A percentile compares a stretch with the other conserved stretches of the same genome.
Conservation (phyloP, 2,888 invertebrate species). For the Halictus ligatus region DNA sequence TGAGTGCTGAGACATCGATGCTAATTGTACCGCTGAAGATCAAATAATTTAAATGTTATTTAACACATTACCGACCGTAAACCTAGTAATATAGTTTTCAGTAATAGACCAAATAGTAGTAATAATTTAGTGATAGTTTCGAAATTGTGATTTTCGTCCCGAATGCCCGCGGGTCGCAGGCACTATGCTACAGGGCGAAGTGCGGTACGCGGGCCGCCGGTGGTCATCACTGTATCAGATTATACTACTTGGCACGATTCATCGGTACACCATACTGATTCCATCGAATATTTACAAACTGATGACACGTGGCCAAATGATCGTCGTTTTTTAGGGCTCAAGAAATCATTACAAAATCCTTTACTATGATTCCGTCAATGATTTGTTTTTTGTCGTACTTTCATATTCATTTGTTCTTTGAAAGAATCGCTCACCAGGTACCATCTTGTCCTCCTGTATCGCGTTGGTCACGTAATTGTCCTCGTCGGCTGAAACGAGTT, state of each 20-base stretch:
- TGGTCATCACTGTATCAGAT: too few species aligned
- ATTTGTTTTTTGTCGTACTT: background rate
- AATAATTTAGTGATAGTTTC: too few species aligned
- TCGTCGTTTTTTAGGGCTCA: background rate
- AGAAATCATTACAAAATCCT: background rate
- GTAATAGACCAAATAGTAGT: too few species aligned
- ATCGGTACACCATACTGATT: too few species aligned
- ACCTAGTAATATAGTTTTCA: background rate
- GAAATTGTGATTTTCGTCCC: too few species aligned
- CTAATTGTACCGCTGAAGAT: conserved; percentile 62
- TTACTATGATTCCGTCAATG: background rate
- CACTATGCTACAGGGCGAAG: too few species aligned
- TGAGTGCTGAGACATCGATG: conserved; percentile 67
- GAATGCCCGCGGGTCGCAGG: too few species aligned
- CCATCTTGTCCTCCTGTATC: conserved; percentile 42
- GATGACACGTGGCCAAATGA: too few species aligned
- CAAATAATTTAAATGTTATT: background rate
- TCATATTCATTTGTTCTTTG: background rate
- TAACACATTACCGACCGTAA: background rate
- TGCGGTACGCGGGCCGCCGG: too few species aligned
- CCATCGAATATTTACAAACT: too few species aligned
- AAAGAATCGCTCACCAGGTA: conserved; percentile 42
- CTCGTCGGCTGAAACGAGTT: conserved; percentile 30
- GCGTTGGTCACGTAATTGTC: conserved; percentile 51
- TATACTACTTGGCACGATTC: too few species aligned